Percentiles rank a stretch among this genome's conserved stretches.
Conservation (phyloP, 2,113 vertebrate genomes). For the Leucoraja erinaceus region DNA sequence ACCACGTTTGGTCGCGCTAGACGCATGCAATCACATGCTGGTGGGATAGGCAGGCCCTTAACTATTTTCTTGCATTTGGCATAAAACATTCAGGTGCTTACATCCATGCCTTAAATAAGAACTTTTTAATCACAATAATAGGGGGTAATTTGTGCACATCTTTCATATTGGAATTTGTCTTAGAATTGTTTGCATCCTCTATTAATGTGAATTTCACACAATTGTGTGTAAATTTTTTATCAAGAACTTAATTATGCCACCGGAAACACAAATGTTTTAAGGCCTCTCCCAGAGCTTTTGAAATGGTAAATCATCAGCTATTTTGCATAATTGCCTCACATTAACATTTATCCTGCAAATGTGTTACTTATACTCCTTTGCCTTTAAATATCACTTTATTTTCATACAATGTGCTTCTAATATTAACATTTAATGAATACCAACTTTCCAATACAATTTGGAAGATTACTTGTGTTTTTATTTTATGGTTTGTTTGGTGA, state of each 20-base stretch:
- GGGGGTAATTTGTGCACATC: constrained; percentile 31
- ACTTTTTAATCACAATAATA: constrained; percentile 28
- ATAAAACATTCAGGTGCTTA: constrained; percentile 45
- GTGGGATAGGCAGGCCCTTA: too few species aligned
- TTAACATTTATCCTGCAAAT: constrained; percentile 31
- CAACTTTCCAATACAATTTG: constrained; percentile 40
- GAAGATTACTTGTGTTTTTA: constrained; percentile 41
- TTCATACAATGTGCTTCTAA: constrained; percentile 42
- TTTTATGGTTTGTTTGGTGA: constrained; percentile 42
- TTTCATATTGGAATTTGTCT: not conserved
- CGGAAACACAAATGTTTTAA: constrained; percentile 20
- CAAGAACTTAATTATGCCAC: not conserved
- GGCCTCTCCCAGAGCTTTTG: not conserved
- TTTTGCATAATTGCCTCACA: constrained; percentile 16
- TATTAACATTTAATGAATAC: constrained; percentile 39
- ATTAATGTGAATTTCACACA: constrained; percentile 28
- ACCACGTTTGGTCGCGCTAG: too few species aligned
- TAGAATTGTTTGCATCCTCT: not conserved
- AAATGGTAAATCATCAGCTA: not conserved
- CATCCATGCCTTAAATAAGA: constrained; percentile 43
- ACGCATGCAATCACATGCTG: too few species aligned
- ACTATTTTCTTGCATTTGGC: not conserved
- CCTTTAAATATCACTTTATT: constrained; percentile 41
- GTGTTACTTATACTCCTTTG: constrained; percentile 38
- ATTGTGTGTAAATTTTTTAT: not conserved